These are phyloP conservation scores for Drosophila birchii DNA, from an alignment of 2,888 invertebrate species.

Conservation along the genomic window DNA sequence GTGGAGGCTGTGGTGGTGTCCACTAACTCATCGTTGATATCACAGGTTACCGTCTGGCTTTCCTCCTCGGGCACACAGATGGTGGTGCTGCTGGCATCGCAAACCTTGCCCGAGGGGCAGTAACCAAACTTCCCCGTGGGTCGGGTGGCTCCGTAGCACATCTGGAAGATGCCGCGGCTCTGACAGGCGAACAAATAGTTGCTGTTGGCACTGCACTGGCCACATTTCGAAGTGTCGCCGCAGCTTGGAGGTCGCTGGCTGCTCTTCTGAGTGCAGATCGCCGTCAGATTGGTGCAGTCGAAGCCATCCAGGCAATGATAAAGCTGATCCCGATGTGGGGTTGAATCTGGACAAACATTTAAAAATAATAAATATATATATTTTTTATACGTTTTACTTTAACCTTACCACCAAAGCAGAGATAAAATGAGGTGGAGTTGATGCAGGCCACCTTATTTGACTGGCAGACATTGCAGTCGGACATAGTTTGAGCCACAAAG, in stretches of 20 bases:
- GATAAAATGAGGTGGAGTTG: constrained; percentile 80
- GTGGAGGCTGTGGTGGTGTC: constrained; percentile 25
- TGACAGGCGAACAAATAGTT: constrained; percentile 80
- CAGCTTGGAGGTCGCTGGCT: constrained; percentile 75
- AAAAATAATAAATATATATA: neutral
- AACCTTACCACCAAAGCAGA: constrained; percentile 78
- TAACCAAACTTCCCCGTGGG: constrained; percentile 73
- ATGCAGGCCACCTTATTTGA: constrained; percentile 79
- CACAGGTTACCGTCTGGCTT: constrained; percentile 68
- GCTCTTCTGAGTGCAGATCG: constrained; percentile 79
- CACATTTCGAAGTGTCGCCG: constrained; percentile 80
- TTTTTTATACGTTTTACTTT: no score
- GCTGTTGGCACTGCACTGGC: constrained; percentile 79
- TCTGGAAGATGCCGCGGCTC: constrained; percentile 76
- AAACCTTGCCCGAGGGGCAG: constrained; percentile 75
- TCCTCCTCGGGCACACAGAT: constrained; percentile 65
- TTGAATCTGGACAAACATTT: constrained; percentile 51
- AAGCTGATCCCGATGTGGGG: constrained; percentile 66
- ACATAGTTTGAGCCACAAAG: constrained; percentile 26
- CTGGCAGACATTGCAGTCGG: constrained; percentile 81
- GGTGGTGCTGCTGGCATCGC: constrained; percentile 71
- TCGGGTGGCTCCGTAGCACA: constrained; percentile 80
- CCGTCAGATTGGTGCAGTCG: constrained; percentile 73
- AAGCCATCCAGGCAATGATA: constrained; percentile 79
- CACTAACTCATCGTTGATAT: constrained; percentile 60